Base-by-base conservation (phyloP, 2,113 vertebrate genomes). In the Myxocyprinus asiaticus region DNA sequence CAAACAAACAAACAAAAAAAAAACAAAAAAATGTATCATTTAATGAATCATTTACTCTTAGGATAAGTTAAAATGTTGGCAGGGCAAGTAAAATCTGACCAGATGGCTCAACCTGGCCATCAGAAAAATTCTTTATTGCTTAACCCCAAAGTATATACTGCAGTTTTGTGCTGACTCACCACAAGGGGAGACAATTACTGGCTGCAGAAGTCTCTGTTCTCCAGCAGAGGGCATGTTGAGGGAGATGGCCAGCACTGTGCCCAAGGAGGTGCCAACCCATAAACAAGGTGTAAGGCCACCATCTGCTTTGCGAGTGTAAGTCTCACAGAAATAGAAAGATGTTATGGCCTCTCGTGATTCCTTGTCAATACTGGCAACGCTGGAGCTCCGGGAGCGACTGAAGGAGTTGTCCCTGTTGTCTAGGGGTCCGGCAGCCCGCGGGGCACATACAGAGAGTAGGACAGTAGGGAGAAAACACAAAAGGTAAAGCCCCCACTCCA, bases 361-460 rank as follows among this genome's bases (percentile, higher is more conserved):
- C 88, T 96, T 98, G 88, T 99, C 98, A 76, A 99, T 98, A 92
- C 97, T 98, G 90, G 97, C 98, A 88, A 99, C 98, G 68, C 97
- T 98, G 80, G 98, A 98, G 88, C 97, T 98, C 86, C 97, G 94
- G 0, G 98, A 99, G 83, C 97, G 95, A 90, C 98, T 99, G 93
- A 98, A 99, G 61, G 98, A 98, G 90, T 96, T 98, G 93, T 99
- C 97, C 92, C 94, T 95, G 88, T 95, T 93, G 93, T 99, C 98
- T 99, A 94, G 91, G 90, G 95, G 92, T 88, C 91, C 88, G 87
- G 89, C 82, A 79, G 89, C 91, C 90, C 92, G 92, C 6, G 91
- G 88, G 66, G 92, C 90, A 91, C 90, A 94, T 87, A 94, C 92
- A 77, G 93, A 93, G 86, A 94, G 91, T 88, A 94, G 89, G 91